Evolutionary conservation across 2,113 vertebrate genomes (phyloP), one percentile per base, ranked within the genome.

Genomic region (Motacilla tschutschensis): DNA sequence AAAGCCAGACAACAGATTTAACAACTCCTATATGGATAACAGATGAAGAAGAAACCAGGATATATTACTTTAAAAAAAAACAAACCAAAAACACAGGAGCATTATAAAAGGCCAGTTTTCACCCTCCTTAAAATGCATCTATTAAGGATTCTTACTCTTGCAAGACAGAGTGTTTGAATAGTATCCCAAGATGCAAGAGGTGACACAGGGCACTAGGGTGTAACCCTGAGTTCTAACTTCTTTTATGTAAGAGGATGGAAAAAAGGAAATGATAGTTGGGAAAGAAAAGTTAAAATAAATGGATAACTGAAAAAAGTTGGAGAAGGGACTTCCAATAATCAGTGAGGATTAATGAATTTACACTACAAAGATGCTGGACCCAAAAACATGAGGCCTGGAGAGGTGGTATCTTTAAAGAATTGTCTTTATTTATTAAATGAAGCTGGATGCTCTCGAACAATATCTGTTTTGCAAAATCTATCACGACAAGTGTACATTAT

Each of bases 341-440:
- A 62, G 41, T 31, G 26, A 67, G 66, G 44, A 76, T 60, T 38
- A 10, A 66, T 31, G 0, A 63, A 26, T 55, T 38, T 82, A 77
- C 48, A 50, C 29, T 69, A 66, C n/a, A n/a, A 72, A 21, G 6
- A 63, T 26, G 70, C 3, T 43, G 24, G 48, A 63, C 36, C 5
- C 24, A 62, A 62, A 67, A 71, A 35, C 17, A 53, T 3, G 14
- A 73, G 29, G 31, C 21, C 53, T 62, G 29, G 78, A 67, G 40
- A 82, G 44, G 77, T 8, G 5, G 24, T 36, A 41, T 79, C 58
- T 47, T 83, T 25, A 65, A 85, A 80, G 17, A 87, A 70, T 20
- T 57, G 17, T 89, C 70, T 81, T 78, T 72, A 77, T 90, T 87
- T 77, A 88, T 40, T 44, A 91, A 88, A 79, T 31, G 29, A 86